Evolutionary conservation across 2,113 vertebrate genomes (phyloP), one percentile per base, ranked within the genome.

Genomic region (Ceuthmochares aereus): DNA sequence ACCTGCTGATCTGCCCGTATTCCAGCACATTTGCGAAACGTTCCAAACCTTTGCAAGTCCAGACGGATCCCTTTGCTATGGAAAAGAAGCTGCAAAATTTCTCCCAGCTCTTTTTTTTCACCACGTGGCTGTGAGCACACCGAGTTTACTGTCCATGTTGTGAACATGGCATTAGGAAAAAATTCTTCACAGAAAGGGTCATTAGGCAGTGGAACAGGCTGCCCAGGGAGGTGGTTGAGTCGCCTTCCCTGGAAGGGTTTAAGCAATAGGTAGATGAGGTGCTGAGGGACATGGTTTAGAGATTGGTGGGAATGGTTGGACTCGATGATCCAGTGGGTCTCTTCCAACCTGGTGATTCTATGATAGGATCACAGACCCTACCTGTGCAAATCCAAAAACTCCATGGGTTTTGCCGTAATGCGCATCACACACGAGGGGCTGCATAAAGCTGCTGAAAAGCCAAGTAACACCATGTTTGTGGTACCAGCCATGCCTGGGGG

Each of bases 401-500:
- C 59, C 26, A 2, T 0, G 0, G 29, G 12, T 34, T 77, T 51
- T 11, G 29, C 12, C 6, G 3, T 3, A 4, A 14, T 1, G 1
- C 9, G 5, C 8, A 4, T 26, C 20, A 8, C 4, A 10, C 0
- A 0, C 2, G 2, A 59, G 21, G 67, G 37, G 6, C 2, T 9
- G 21, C 1, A 27, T 3, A 34, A 59, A 51, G 51, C 52, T 6
- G 11, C 67, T 49, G 51, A 29, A n/a, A 45, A 26, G 21, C 73
- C 29, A 2, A 0, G 10, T 11, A 2, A 3, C 0, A 1, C 67
- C 37, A 1, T 1, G 17, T 1, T 17, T 0, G 0, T 0, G 1
- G 58, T 47, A 32, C 11, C 0, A 1, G 20, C 60, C 6, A 0
- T 23, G 25, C 43, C 59, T 26, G 26, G 34, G 6, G 8, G 34